Conservation (phyloP, 2,888 invertebrate species). For the Glyphotaelius pellucidus region DNA sequence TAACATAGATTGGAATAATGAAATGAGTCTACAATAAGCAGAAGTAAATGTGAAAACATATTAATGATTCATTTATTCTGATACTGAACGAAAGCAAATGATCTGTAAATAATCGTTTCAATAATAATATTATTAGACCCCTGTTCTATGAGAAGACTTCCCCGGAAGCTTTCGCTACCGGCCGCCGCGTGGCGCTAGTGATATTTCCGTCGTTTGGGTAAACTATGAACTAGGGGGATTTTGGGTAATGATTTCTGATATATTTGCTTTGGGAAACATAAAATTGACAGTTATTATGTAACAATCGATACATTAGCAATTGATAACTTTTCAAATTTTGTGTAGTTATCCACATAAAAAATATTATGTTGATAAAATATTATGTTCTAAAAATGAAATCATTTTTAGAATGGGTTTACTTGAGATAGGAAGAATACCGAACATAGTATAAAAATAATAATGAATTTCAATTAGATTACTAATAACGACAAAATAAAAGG, state of each 20-base stretch:
- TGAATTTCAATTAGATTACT: too few relatives aligned
- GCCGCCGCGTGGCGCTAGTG: constrained; percentile 58
- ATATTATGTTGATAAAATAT: too few relatives aligned
- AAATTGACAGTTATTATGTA: neutral
- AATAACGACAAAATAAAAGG: too few relatives aligned
- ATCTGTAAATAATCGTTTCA: neutral
- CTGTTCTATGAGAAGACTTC: neutral
- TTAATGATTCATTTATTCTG: neutral
- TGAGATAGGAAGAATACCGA: too few relatives aligned
- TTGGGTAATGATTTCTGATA: neutral
- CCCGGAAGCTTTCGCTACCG: constrained; percentile 55
- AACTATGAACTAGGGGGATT: neutral
- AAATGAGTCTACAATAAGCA: neutral
- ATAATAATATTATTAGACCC: neutral
- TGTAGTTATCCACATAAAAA: too few relatives aligned
- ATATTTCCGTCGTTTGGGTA: constrained; percentile 32
- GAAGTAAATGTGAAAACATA: neutral
- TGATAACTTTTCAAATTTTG: too few relatives aligned
- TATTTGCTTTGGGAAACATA: neutral
- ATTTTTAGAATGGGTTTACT: too few relatives aligned
- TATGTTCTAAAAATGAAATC: too few relatives aligned
- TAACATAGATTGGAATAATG: too few relatives aligned
- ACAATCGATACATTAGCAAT: neutral
- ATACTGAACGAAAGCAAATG: neutral
- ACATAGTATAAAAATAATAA: too few relatives aligned